Base-by-base conservation (phyloP, 2,797 vertebrate genomes). In the Sebastes vulpes region DNA sequence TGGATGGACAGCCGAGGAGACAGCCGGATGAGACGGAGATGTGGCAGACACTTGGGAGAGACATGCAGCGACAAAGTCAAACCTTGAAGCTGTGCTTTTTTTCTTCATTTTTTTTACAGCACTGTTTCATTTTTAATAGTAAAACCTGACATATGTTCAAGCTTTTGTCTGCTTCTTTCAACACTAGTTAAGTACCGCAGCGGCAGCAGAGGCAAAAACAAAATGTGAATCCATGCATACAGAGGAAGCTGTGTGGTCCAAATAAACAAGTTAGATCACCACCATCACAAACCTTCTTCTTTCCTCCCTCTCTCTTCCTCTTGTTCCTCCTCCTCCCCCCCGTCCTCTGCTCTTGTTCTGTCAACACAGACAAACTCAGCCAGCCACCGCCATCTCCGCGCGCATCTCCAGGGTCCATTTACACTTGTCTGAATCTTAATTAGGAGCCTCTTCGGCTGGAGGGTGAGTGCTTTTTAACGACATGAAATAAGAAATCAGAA, bases 171-270 rank as follows among this genome's bases (percentile, higher is more conserved):
- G 5, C 4, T n/a, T 54, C 42, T 74, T 52, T n/a, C 11, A 38
- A 57, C 65, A 28, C 67, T 3, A 4, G 28, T 28, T 28, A 46
- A 68, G 42, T 9, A 4, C 26, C 29, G 68, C 64, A 65, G 35
- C 31, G 7, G 65, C 42, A 78, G 31, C 65, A 20, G n/a, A 25
- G 57, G 58, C 11, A 9, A 31, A 57, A 63, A 54, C 70, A 28
- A 73, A 72, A 84, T 80, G 56, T 79, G 70, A 81, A 86, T 21
- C 64, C 74, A 88, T 82, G 80, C 86, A 86, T 84, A 57, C 59
- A 65, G 16, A 75, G 48, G 61, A 72, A 74, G 68, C 42, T 28
- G 54, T 75, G 53, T 75, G 54, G 59, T 82, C 75, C 70, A 65
- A 75, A 79, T 72, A 87, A 87, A 87, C 71, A 81, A 57, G 26